Conservation (phyloP, 2,113 vertebrate genomes). For the western clawed frog (Xenopus tropicalis) region DNA sequence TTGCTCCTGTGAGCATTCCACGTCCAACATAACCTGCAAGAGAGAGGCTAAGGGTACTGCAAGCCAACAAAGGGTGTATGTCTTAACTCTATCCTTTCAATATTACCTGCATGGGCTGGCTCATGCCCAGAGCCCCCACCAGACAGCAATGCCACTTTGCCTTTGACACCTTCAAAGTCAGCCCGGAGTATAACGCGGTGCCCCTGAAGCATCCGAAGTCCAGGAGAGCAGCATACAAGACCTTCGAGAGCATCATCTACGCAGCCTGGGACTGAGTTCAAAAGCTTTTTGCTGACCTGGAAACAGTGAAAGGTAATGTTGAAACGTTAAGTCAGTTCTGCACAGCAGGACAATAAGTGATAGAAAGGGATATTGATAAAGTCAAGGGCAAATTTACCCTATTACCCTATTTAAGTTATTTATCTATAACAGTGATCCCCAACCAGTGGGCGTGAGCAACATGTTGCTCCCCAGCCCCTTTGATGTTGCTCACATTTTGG, state of each 20-base stretch:
- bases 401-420: too few relatives aligned
- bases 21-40: conserved; percentile 81
- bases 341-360: too few relatives aligned
- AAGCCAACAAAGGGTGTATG: too few relatives aligned
- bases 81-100: too few relatives aligned
- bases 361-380: too few relatives aligned
- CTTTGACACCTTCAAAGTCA: conserved; percentile 69
- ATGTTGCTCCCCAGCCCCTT: too few relatives aligned
- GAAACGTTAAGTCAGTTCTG: too few relatives aligned
- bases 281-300: conserved; percentile 71
- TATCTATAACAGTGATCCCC: too few relatives aligned
- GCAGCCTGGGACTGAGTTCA: conserved; percentile 71
- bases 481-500: too few relatives aligned
- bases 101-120: conserved; percentile 83
- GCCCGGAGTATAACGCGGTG: conserved; percentile 80
- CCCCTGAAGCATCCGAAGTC: conserved; percentile 71
- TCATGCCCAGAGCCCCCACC: conserved; percentile 94
- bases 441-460: too few relatives aligned
- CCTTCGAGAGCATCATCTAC: conserved; percentile 82
- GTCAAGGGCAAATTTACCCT: too few relatives aligned
- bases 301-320: too few relatives aligned
- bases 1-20: conserved; percentile 88
- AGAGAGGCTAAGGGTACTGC: not conserved
- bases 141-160: conserved; percentile 81
- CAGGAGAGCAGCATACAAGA: conserved; percentile 66